Conservation (phyloP, 2,113 vertebrate species). For the Danionella cerebrum region DNA sequence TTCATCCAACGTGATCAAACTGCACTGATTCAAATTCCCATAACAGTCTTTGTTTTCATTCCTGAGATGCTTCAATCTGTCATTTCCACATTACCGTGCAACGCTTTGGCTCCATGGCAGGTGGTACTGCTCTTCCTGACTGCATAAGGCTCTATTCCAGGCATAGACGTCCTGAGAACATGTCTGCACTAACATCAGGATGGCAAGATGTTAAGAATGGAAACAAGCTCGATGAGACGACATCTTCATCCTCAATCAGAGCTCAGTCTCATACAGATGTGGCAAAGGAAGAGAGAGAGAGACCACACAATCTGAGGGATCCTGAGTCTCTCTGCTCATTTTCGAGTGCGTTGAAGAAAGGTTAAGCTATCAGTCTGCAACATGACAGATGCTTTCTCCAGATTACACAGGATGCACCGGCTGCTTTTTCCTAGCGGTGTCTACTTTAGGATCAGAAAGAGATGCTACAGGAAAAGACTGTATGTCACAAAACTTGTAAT, state of each 20-base stretch:
- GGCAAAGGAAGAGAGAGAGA: conserved; percentile 36
- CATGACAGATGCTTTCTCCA: conserved; percentile 61
- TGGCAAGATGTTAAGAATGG: not conserved
- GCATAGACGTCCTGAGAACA: conserved; percentile 5
- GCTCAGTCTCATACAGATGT: too few species aligned
- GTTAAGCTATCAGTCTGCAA: conserved; percentile 53
- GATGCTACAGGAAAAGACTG: too few species aligned
- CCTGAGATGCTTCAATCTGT: not conserved
- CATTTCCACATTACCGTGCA: not conserved
- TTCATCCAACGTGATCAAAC: not conserved
- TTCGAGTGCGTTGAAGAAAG: conserved; percentile 48
- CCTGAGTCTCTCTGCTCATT: conserved; percentile 34
- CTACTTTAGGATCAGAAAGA: conserved; percentile 17
- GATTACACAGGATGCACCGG: conserved; percentile 47
- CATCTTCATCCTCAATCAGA: conserved; percentile 26
- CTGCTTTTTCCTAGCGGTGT: conserved; percentile 9
- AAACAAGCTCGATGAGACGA: conserved; percentile 1
- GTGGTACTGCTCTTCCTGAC: conserved; percentile 14
- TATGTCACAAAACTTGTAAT: too few species aligned
- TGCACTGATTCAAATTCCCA: not conserved
- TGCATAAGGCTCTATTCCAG: not conserved
- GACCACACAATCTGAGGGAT: conserved; percentile 59
- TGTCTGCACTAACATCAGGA: not conserved
- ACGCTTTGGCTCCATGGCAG: not conserved
- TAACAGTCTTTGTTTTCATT: not conserved